A percentile compares a stretch with the other conserved stretches of the same genome.
phyloP scores from a whole-genome alignment of 2,888 invertebrate genomes.

The Lochmaea capreae region DNA sequence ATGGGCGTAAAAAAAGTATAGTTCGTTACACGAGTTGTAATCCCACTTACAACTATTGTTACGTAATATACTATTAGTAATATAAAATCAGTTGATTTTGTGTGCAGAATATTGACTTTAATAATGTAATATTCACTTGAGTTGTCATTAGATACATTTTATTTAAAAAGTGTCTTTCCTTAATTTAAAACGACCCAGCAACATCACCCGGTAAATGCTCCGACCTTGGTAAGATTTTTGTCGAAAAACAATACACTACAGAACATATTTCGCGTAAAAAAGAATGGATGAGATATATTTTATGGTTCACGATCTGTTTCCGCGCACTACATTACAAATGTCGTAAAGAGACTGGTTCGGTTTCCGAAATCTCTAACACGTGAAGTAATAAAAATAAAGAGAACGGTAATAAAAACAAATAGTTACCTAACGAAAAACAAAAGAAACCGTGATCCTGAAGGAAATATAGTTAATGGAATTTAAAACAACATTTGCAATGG shows the following conservation, averaged over 20 bases:
- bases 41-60: too few relatives aligned
- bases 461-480: background rate
- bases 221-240: background rate
- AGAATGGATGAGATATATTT: background rate
- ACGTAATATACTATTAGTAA: too few relatives aligned
- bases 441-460: background rate
- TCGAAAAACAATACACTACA: background rate
- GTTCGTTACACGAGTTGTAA: too few relatives aligned
- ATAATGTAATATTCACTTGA: too few relatives aligned
- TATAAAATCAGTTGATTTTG: too few relatives aligned
- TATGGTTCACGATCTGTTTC: background rate
- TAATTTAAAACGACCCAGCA: too few relatives aligned
- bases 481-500: background rate
- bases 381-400: background rate
- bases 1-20: too few relatives aligned
- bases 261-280: background rate
- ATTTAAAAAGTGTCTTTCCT: too few relatives aligned
- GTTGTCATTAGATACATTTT: too few relatives aligned
- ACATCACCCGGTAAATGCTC: too few relatives aligned
- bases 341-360: background rate
- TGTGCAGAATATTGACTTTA: too few relatives aligned
- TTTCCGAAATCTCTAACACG: conserved; percentile 3
- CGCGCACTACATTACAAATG: background rate
- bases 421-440: background rate
- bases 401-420: conserved; percentile 1